Base-by-base conservation (phyloP, 2,888 invertebrate species). In the Nyleta sp. region DNA sequence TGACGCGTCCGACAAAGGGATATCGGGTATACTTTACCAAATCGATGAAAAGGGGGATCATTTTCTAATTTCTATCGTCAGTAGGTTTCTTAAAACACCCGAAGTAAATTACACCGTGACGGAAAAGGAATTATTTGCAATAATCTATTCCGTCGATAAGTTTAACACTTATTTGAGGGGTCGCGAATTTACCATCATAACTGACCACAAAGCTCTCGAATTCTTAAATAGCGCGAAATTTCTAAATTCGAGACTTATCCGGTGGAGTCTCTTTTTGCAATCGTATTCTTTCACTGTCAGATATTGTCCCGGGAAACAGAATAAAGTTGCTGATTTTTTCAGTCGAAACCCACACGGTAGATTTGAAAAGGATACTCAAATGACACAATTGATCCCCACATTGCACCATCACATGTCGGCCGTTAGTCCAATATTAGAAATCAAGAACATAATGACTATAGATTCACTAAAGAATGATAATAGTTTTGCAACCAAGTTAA, bases 201-300 rank as follows among this genome's bases (percentile, higher is more conserved):
- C 84, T 0, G 88, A 87, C 52, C 85, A 86, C 65, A 80, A 83
- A 33, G 75, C 82, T 1, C 59, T 86, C 0, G 79, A 76, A 0
- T 88, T 85, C 64, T 46, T 88, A 6, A 76, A 76, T 15, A 77
- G 62, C 0, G 85, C 40, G 13, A 13, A 17, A 15, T 40, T 40
- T 15, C 11, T 40, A 40, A 40, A 40, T 40, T 13, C 87, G 0
- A 57, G 86, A 5, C 42, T 87, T 0, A 78, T 78, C 1, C 59
- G 89, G 1, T 88, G 87, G 86, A 74, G 80, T 17, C 22, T 83
- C 0, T 78, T 72, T 17, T 46, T 86, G 10, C 84, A 85, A 33
- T 82, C 83, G 50, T 87, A 83, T 71, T 50, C 78, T 44, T 86
- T 83, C 44, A 46, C 6, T 0, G 42, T 86, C 0, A 67, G 76